Evolutionary conservation across 2,113 vertebrate species (phyloP), one percentile per base, ranked within the genome.

Genomic region (Bos indicus): DNA sequence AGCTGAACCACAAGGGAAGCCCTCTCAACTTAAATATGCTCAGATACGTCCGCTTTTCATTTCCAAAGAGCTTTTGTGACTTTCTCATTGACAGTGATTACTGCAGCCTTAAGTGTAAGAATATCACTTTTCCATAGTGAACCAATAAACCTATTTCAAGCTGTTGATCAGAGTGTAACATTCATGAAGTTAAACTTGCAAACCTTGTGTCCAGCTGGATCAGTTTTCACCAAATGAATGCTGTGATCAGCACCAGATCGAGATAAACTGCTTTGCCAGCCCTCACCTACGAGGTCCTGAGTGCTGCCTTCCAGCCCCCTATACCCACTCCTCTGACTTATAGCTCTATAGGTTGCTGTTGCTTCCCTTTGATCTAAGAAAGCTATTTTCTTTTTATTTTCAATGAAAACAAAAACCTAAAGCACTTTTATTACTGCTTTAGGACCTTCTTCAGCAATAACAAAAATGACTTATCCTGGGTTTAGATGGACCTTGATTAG

Each of bases 1-100:
- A 40, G 19, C 36, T 74, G 19, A 74, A 36, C 67, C 19, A 13
- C 67, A 40, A 74, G n/a, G 36, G 19, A 40, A 40, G n/a, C 67
- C 36, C 4, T 82, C 33, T 78, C 11, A 62, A 33, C 28, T 57
- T 78, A 78, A 57, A 48, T 78, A 40, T 90, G 28, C 11, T 48
- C 60, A 60, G 9, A 56, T 83, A 85, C 1, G 2, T 83, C 80
- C 25, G 59, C 88, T 97, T 67, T 52, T 83, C 43, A 25, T 33
- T 54, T 88, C 28, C 25, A 92, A 23, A 83, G 40, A 88, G 54
- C 40, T 71, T n/a, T 48, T 78, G 82, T 92, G 59, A 87, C 89
- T 95, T 87, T 97, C 67, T 74, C 59, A 52, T 21, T 88, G 57
- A 60, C 15, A 59, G 14, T 59, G 87, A 81, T 96, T 91, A 95